Conservation (phyloP, 2,113 vertebrate genomes). For the Malurus elegans region DNA sequence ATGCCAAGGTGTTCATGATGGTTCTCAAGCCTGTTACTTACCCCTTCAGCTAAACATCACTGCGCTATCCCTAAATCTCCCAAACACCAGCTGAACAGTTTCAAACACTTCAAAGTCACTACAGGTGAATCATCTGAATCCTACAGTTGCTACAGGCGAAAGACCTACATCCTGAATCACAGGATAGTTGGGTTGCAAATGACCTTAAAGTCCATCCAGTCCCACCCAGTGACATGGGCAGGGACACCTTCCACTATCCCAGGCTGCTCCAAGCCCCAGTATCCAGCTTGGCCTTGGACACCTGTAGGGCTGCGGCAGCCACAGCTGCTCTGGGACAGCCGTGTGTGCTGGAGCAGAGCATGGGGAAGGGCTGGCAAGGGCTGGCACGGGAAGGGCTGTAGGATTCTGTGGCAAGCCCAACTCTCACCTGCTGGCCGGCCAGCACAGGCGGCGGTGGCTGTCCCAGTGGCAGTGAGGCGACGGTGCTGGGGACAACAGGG, state of each 20-base stretch:
- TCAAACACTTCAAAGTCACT: neutral
- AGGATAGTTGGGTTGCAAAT: neutral
- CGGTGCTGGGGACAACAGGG: slow-evolving; percentile 47
- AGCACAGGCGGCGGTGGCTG: slow-evolving; percentile 50
- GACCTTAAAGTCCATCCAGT: neutral
- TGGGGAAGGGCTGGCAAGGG: rapidly evolving
- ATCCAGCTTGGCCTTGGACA: neutral
- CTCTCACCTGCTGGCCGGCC: slow-evolving; percentile 78
- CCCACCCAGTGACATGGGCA: neutral
- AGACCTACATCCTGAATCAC: neutral
- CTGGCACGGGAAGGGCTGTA: too few species aligned
- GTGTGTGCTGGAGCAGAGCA: rapidly evolving
- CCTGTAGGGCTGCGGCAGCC: neutral
- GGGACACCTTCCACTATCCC: neutral
- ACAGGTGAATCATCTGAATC: neutral
- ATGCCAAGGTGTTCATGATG: neutral
- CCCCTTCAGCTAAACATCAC: neutral
- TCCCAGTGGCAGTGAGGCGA: slow-evolving; percentile 49
- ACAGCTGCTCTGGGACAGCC: neutral
- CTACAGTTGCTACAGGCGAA: too few species aligned
- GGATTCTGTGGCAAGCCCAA: neutral
- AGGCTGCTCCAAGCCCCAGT: neutral
- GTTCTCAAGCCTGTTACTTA: neutral
- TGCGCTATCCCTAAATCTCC: neutral
- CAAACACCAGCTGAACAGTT: neutral